Percentiles rank a stretch among this genome's conserved stretches.
Evolutionary conservation across 2,888 invertebrate genomes (phyloP).

Genomic region (Pammene aurita): DNA sequence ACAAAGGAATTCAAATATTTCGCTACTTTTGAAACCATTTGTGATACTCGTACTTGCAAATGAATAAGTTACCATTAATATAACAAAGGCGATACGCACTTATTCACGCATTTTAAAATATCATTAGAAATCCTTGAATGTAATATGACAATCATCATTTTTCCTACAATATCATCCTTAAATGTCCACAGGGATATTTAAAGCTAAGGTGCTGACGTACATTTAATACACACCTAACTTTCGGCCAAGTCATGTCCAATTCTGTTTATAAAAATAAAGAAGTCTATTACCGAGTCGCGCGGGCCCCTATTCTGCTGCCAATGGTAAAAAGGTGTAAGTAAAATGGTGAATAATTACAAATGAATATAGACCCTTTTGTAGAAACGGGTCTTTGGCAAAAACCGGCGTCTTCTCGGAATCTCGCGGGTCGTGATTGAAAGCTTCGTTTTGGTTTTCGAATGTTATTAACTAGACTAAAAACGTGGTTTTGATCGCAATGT

Average conservation of each 20-base stretch:
- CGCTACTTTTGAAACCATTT: too few species aligned
- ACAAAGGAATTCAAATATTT: too few species aligned
- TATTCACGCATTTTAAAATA: not conserved
- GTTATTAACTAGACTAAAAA: conserved; percentile 7
- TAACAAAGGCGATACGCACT: not conserved
- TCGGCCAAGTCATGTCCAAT: not conserved
- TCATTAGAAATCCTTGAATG: not conserved
- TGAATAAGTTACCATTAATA: not conserved
- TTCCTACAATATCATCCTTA: not conserved
- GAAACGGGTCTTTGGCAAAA: conserved; percentile 50
- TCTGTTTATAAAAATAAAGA: conserved; percentile 27
- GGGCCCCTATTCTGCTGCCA: conserved; percentile 61
- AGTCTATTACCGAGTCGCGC: conserved; percentile 44
- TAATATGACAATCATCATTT: conserved; percentile 1
- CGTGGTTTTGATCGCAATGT: not conserved
- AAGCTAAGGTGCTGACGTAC: conserved; percentile 15
- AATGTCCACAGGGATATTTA: conserved; percentile 17
- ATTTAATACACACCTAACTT: conserved; percentile 13
- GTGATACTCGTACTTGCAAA: not conserved
- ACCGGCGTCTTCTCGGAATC: conserved; percentile 69
- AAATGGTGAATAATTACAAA: not conserved
- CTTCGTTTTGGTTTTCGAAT: conserved; percentile 61
- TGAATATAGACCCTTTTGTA: conserved; percentile 4
- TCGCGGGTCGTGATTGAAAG: conserved; percentile 73
- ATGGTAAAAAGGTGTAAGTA: not conserved